Percentiles rank a stretch among this genome's conserved stretches.
Evolutionary conservation across 2,113 vertebrate genomes (phyloP).

Genomic region (Enhydra lutris): DNA sequence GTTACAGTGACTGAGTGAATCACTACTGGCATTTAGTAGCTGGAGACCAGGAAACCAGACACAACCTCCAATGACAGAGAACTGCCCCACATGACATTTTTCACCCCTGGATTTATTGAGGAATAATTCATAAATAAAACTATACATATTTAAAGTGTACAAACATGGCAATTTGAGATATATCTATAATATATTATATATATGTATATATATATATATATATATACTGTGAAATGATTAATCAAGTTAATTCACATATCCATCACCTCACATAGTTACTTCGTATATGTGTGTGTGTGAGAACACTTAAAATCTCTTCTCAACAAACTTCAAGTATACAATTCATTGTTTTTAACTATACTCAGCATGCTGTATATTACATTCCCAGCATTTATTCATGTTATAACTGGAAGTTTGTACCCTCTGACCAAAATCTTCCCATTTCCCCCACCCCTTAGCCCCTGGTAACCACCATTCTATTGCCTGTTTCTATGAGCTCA

Average conservation of each 20-base stretch:
- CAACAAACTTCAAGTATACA: neutral
- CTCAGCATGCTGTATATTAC: neutral
- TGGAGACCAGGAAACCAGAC: neutral
- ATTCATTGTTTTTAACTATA: neutral
- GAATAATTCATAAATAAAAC: neutral
- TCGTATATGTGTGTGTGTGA: neutral
- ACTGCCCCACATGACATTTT: neutral
- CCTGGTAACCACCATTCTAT: neutral
- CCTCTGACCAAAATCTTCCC: neutral
- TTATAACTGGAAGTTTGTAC: neutral
- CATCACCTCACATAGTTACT: neutral
- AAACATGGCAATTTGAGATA: neutral
- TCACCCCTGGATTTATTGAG: neutral
- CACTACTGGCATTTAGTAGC: neutral
- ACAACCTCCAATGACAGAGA: neutral
- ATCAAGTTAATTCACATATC: neutral
- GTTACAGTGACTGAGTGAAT: neutral
- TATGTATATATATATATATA: neutral
- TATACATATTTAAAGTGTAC: neutral
- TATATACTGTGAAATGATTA: neutral
- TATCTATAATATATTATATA: neutral
- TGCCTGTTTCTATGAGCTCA: neutral
- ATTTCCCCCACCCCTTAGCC: neutral
- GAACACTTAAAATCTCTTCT: neutral
- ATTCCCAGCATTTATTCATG: neutral